Base-by-base conservation (phyloP, 1,140 invertebrate species). In the Trypoxylus dichotomus region DNA sequence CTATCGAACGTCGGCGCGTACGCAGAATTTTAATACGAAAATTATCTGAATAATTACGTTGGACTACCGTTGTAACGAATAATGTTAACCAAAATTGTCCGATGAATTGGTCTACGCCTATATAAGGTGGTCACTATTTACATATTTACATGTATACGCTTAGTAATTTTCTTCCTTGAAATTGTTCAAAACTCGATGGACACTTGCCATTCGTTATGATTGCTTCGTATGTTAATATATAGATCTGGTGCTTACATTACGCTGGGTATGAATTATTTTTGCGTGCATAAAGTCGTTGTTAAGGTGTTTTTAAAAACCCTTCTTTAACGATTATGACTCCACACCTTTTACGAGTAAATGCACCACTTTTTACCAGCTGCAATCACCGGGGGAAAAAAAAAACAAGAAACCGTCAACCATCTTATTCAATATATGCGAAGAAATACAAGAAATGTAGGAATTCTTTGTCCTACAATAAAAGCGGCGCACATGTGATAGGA, bases 21-120 rank as follows among this genome's bases (percentile, higher is more conserved):
- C 60, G 60, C 60, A 68, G 60, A 68, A 68, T 68, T 68, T 68
- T 68, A 68, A 68, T 68, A 68, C 60, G 60, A 68, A 68, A 68
- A 68, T 68, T 68, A 68, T 27, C 60, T 68, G 60, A 68, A 68
- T 68, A 68, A 68, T 68, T 68, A 68, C 60, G 24, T 10, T 21
- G 21, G 60, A 68, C 60, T 68, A 68, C 60, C 21, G 60, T 68
- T 27, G 60, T 68, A 68, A 68, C 19, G 60, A 68, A 68, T 8
- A 29, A 24, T 68, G 60, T 68, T 68, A 68, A 68, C 60, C 60
- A 29, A 68, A 68, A 68, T 68, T 24, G 24, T 68, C 60, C 24
- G 60, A 68, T 68, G 24, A 68, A 68, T 68, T 68, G 60, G 60
- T 68, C 60, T 68, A 68, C 60, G 24, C 3, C 60, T 68, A 68